These are phyloP conservation scores for Petrosia ficiformis DNA, from an alignment of 37 sponge, comb jelly and placozoan species.

Conservation along the genomic window DNA sequence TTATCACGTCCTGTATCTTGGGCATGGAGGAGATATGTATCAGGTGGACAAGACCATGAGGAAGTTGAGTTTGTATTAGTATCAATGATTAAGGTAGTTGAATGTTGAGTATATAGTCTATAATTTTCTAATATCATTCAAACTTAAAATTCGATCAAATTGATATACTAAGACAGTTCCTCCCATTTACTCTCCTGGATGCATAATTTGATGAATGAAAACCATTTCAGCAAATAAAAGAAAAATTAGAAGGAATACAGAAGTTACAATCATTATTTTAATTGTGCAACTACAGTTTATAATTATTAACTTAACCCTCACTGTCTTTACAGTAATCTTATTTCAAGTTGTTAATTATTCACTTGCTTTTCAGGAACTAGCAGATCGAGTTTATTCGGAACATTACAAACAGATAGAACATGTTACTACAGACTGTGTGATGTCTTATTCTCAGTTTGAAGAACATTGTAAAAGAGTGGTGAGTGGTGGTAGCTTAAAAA, in stretches of 20 bases:
- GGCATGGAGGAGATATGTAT: constrained; percentile 37
- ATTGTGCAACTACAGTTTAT: no score
- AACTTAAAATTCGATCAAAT: no score
- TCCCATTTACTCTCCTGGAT: neutral
- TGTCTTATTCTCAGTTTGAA: constrained; percentile 1
- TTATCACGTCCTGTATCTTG: constrained; percentile 30
- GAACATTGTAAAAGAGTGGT: constrained; percentile 16
- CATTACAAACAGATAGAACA: constrained; percentile 27
- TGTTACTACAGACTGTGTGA: constrained; percentile 50
- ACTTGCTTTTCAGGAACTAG: constrained; percentile 30
- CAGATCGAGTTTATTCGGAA: constrained; percentile 5
- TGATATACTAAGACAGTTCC: no score
- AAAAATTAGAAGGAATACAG: no score
- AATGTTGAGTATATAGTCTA: no score
- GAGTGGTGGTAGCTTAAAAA: neutral
- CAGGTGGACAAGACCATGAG: no score
- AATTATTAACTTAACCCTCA: no score
- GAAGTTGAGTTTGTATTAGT: constrained; percentile 18
- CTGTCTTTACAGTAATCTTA: no score
- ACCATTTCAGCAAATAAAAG: no score
- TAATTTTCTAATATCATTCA: neutral
- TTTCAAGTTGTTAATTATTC: no score
- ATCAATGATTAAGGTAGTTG: constrained; percentile 24
- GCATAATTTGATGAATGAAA: no score
- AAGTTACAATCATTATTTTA: no score